phyloP scores from a whole-genome alignment of 1,140 invertebrate genomes.

The Zaprionus vittiger region DNA sequence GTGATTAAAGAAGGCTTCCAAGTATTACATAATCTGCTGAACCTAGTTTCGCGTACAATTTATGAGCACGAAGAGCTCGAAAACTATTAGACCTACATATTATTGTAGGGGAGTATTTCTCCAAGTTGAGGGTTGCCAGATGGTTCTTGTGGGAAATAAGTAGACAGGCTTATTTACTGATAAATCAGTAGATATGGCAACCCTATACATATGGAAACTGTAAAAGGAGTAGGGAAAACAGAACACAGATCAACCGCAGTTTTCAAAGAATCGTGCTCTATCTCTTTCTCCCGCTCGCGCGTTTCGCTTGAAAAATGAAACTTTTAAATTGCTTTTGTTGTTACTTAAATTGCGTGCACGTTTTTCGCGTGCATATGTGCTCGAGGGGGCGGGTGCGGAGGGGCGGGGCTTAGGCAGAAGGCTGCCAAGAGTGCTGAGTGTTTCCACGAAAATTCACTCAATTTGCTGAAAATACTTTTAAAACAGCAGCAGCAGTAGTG shows the following conservation, averaged over 20 bases:
- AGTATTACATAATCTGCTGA: background rate
- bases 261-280: background rate
- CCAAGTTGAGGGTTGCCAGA: background rate
- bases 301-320: slow-evolving; percentile 53
- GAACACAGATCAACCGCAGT: slow-evolving; percentile 17
- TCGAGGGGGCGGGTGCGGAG: background rate
- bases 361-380: slow-evolving; percentile 26
- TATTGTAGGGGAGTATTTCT: background rate
- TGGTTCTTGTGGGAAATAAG: background rate
- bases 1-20: background rate
- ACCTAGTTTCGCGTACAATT: background rate
- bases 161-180: no score
- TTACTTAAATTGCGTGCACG: slow-evolving; percentile 38
- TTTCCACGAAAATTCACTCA: slow-evolving; percentile 59
- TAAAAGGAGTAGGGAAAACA: background rate
- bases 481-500: slow-evolving; percentile 8
- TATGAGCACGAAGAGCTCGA: no score
- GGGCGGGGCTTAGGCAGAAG: background rate
- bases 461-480: slow-evolving; percentile 42
- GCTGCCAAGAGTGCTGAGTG: slow-evolving; percentile 37
- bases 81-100: background rate
- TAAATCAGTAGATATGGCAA: no score
- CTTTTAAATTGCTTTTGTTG: slow-evolving; percentile 70
- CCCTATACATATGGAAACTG: no score
- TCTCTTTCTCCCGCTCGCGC: background rate